These are phyloP conservation scores for Ptiloglossa arizonensis DNA, from an alignment of 1,140 invertebrate genomes.

Conservation along the genomic window DNA sequence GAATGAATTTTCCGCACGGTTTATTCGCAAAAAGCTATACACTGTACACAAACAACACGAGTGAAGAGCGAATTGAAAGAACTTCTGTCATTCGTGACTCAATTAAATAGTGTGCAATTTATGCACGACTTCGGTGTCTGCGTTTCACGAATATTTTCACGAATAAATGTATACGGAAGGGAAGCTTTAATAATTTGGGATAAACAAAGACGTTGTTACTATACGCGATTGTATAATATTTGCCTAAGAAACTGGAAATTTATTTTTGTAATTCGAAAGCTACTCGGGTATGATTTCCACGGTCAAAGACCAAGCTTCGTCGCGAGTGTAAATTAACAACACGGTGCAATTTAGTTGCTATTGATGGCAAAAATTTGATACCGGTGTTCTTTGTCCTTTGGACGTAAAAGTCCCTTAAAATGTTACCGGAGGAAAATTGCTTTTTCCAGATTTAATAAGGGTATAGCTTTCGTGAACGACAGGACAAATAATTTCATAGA, in stretches of 20 bases:
- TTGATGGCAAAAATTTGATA: slow-evolving; percentile 25
- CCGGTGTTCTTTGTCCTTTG: not conserved
- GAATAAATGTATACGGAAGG: too few relatives aligned
- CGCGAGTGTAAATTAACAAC: not conserved
- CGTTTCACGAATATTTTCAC: not conserved
- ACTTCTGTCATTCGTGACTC: not conserved
- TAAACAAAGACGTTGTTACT: not conserved
- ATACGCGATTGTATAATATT: not conserved
- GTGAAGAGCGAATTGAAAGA: not conserved
- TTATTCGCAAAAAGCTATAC: not conserved
- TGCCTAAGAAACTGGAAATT: not conserved
- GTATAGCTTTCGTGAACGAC: not conserved
- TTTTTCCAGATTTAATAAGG: slow-evolving; percentile 24
- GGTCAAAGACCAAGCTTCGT: not conserved
- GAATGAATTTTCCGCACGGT: not conserved
- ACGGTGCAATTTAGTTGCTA: not conserved
- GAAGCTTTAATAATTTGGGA: not conserved
- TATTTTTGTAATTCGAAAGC: not conserved
- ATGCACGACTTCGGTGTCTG: not conserved
- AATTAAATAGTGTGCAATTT: not conserved
- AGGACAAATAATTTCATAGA: slow-evolving; percentile 19
- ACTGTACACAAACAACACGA: not conserved
- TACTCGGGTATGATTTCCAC: too few relatives aligned
- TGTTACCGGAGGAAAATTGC: slow-evolving; percentile 12
- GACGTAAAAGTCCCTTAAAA: slow-evolving; percentile 24